phyloP scores from a whole-genome alignment of 1,140 invertebrate species.

The Spodoptera frugiperda region DNA sequence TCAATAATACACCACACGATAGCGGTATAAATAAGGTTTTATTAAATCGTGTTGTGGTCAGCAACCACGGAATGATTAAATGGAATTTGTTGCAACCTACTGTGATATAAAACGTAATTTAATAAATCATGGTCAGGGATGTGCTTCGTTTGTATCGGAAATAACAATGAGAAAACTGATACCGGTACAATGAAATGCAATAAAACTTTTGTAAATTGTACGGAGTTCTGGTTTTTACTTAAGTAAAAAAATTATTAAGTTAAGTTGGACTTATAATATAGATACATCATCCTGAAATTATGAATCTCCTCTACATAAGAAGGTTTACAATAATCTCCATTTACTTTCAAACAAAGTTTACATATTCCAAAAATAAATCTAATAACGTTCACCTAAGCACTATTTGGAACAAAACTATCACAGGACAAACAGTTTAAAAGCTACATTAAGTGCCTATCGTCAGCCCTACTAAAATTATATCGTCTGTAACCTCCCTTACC shows the following conservation, averaged over 20 bases:
- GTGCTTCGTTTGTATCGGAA: background rate
- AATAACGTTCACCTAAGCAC: no score
- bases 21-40: background rate
- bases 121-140: background rate
- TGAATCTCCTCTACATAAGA: no score
- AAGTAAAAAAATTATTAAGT: no score
- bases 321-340: no score
- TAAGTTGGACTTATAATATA: no score
- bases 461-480: constrained; percentile 12
- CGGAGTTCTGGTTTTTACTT: no score
- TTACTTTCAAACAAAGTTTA: no score
- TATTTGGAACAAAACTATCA: background rate
- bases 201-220: background rate
- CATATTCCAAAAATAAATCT: no score
- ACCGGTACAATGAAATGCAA: background rate
- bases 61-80: background rate
- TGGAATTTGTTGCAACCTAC: background rate
- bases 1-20: no score
- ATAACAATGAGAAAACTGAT: constrained; percentile 1
- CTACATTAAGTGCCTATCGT: no score
- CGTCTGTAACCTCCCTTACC: background rate
- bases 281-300: no score
- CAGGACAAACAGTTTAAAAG: background rate
- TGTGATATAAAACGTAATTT: constrained; percentile 5
- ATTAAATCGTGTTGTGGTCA: background rate